These are phyloP conservation scores for Heliconius himera DNA, from an alignment of 1,140 invertebrate species.

Conservation along the genomic window DNA sequence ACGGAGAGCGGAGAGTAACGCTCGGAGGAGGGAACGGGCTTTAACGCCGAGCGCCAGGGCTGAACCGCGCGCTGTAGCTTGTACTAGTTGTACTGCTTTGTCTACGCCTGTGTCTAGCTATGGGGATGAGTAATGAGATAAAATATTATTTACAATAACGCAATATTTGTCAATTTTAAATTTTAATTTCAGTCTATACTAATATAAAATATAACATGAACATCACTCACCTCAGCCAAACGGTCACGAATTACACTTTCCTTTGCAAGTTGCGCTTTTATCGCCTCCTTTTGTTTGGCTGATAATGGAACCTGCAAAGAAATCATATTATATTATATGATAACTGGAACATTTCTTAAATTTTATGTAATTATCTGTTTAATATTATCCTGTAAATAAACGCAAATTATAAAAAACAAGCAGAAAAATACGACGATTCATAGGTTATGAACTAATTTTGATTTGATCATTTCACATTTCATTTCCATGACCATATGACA, in stretches of 20 bases:
- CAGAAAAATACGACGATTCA: too few species aligned
- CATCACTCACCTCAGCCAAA: conserved; percentile 82
- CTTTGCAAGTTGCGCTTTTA: conserved; percentile 93
- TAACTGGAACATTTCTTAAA: not conserved
- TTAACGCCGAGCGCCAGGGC: conserved; percentile 83
- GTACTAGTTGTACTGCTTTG: conserved; percentile 84
- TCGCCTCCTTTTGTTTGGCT: conserved; percentile 95
- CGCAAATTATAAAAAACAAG: too few species aligned
- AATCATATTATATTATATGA: not conserved
- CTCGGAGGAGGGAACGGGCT: conserved; percentile 84
- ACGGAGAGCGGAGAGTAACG: conserved; percentile 84
- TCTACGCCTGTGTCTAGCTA: conserved; percentile 85
- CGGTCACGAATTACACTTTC: conserved; percentile 89
- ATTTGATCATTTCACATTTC: too few species aligned
- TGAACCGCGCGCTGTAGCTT: conserved; percentile 84
- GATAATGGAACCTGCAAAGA: conserved; percentile 78
- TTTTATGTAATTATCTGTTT: too few species aligned
- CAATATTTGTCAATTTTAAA: too few species aligned
- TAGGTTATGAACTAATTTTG: too few species aligned
- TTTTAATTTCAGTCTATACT: too few species aligned
- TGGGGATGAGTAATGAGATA: too few species aligned
- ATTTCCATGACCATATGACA: too few species aligned
- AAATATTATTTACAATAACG: too few species aligned
- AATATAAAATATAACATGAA: too few species aligned
- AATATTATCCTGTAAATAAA: too few species aligned